These are phyloP conservation scores for Pelvicachromis taeniatus DNA, from an alignment of 2,113 vertebrate species.

Conservation along the genomic window DNA sequence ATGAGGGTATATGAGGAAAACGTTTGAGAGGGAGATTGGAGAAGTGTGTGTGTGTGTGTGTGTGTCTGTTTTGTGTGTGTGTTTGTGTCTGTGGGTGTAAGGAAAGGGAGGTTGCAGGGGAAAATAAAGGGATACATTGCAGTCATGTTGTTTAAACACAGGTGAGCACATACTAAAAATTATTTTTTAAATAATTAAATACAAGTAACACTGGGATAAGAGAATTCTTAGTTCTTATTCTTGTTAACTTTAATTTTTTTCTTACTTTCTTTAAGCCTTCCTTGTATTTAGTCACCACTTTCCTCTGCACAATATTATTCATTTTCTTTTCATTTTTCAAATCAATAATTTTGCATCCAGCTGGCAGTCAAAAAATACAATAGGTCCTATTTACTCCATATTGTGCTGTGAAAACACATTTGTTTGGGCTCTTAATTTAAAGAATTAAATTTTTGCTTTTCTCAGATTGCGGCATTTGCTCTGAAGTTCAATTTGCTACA, in stretches of 20 bases:
- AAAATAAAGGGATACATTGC: neutral
- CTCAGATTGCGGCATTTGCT: neutral
- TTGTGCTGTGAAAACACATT: neutral
- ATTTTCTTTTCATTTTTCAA: neutral
- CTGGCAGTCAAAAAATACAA: neutral
- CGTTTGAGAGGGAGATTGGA: neutral
- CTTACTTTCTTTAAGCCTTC: no score
- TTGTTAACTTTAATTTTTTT: no score
- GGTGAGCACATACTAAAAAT: neutral
- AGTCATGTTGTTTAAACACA: neutral
- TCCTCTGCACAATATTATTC: neutral
- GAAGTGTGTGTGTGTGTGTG: constrained; percentile 17
- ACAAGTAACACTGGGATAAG: no score
- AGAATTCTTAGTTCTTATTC: no score
- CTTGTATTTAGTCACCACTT: no score
- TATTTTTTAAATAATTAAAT: neutral
- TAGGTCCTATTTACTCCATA: neutral
- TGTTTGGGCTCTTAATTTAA: neutral
- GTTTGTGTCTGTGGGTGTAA: neutral
- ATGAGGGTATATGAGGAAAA: constrained; percentile 30
- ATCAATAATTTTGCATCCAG: neutral
- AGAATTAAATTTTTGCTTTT: neutral
- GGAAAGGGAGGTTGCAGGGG: constrained; percentile 5
- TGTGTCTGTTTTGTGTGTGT: neutral
- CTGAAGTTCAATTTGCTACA: neutral